These are phyloP conservation scores for Leucophora obtusa DNA, from an alignment of 2,888 invertebrate genomes.

Conservation along the genomic window DNA sequence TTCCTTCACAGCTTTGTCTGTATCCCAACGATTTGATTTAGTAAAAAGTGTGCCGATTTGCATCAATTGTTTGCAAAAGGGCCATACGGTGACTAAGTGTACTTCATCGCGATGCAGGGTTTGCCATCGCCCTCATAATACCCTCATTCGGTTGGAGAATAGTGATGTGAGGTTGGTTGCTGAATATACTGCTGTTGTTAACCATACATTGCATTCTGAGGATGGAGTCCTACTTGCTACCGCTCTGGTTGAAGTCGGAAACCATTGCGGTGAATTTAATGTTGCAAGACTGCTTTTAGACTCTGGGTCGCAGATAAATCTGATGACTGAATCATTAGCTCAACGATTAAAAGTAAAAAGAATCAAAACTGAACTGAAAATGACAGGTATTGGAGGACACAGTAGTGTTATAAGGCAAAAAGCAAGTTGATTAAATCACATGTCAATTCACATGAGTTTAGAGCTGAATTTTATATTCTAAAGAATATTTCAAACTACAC, in stretches of 20 bases:
- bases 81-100: constrained; percentile 20
- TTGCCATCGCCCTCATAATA: too few relatives aligned
- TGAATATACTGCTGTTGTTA: too few relatives aligned
- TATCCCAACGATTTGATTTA: too few relatives aligned
- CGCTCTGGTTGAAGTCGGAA: constrained; percentile 12
- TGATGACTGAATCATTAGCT: constrained; percentile 1
- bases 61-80: neutral
- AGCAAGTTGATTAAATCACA: constrained; percentile 6
- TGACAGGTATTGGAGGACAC: constrained; percentile 3
- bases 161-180: too few relatives aligned
- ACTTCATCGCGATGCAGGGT: neutral
- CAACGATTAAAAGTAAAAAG: constrained; percentile 5
- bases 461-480: constrained; percentile 21
- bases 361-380: neutral
- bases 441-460: constrained; percentile 21
- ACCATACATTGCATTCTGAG: neutral
- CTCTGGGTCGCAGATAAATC: constrained; percentile 18
- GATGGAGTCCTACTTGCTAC: constrained; percentile 19
- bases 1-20: too few relatives aligned
- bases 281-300: constrained; percentile 19
- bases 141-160: too few relatives aligned
- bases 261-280: constrained; percentile 1
- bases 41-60: too few relatives aligned
- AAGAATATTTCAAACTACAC: constrained; percentile 32
- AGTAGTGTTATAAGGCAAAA: constrained; percentile 3